Evolutionary conservation across 1,140 invertebrate species (phyloP).

Genomic region (Olivierus martensii): DNA sequence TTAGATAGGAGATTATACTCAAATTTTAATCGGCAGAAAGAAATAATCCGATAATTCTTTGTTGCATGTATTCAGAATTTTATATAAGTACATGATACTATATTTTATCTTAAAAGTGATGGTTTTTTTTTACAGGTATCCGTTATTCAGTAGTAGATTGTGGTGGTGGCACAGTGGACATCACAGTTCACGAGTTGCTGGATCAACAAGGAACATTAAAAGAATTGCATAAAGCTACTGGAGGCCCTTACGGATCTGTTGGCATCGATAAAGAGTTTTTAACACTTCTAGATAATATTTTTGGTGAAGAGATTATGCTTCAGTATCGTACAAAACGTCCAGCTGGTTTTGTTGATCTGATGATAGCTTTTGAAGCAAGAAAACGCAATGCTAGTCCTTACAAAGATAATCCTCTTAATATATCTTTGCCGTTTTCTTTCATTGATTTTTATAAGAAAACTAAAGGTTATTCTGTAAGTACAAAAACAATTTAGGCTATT

Average conservation of each 20-base stretch:
- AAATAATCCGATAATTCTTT: too few species aligned
- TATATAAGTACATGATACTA: not conserved
- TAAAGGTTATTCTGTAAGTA: slow-evolving; percentile 24
- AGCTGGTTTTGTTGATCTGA: slow-evolving; percentile 41
- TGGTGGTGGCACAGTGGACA: slow-evolving; percentile 48
- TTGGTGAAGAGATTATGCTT: slow-evolving; percentile 38
- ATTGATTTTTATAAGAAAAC: slow-evolving; percentile 41
- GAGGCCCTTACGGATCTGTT: slow-evolving; percentile 41
- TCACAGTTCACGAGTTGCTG: slow-evolving; percentile 44
- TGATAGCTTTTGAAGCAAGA: slow-evolving; percentile 43
- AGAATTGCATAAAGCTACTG: slow-evolving; percentile 44
- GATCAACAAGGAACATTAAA: slow-evolving; percentile 32
- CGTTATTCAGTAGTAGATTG: slow-evolving; percentile 46
- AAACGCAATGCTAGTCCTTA: slow-evolving; percentile 40
- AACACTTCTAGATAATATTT: slow-evolving; percentile 36
- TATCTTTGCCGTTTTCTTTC: slow-evolving; percentile 44
- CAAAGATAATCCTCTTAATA: slow-evolving; percentile 35
- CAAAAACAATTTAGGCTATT: too few species aligned
- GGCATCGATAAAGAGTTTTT: slow-evolving; percentile 42
- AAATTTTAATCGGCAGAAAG: too few species aligned
- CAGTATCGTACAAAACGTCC: slow-evolving; percentile 38
- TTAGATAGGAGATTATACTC: too few species aligned
- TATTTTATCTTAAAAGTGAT: not conserved
- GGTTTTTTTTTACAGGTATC: slow-evolving; percentile 26
- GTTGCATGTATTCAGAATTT: too few species aligned